Evolutionary conservation across 2,113 vertebrate genomes (phyloP), one percentile per base, ranked within the genome.

Genomic region (Paramisgurnus dabryanus): DNA sequence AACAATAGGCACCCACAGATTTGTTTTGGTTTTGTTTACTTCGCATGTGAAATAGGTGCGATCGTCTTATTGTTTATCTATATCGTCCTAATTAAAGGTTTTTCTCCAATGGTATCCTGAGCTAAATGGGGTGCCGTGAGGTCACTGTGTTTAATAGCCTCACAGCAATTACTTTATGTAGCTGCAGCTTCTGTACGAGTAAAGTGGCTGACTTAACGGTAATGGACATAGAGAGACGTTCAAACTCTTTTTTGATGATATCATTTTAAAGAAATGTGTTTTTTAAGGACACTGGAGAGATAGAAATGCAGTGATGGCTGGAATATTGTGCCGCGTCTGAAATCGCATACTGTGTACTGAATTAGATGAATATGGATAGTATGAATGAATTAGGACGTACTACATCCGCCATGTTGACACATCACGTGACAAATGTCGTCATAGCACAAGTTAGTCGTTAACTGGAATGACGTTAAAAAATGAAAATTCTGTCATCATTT

Each of bases 101-200:
- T 73, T n/a, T 43, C 39, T 70, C 63, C 43, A 72, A 81, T 81
- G 77, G 77, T 60, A 58, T 84, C 60, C 58, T 60, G 78, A 55
- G 83, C 72, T 81, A 77, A 87, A 81, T 69, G 58, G 78, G 82
- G 83, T 82, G 80, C 75, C 81, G 50, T 84, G 66, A 70, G 86
- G 87, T 89, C 82, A 83, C 67, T 45, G 22, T 64, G 82, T 85
- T 83, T 83, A 87, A 87, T 82, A 84, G 84, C 61, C 79, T 80
- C 76, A 73, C 85, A 85, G 81, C 80, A 69, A 82, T 87, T 86
- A 84, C 70, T 69, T 61, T 63, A 65, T 13, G 73, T 85, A 78
- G 67, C 73, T 67, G 79, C 43, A 66, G 78, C 82, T 68, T 81
- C 65, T 34, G 57, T 65, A 66, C 72, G 74, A 85, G 43, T 83